A percentile compares a stretch with the other conserved stretches of the same genome.
phyloP scores from a whole-genome alignment of 2,797 vertebrate species.

The Graptemys geographica region DNA sequence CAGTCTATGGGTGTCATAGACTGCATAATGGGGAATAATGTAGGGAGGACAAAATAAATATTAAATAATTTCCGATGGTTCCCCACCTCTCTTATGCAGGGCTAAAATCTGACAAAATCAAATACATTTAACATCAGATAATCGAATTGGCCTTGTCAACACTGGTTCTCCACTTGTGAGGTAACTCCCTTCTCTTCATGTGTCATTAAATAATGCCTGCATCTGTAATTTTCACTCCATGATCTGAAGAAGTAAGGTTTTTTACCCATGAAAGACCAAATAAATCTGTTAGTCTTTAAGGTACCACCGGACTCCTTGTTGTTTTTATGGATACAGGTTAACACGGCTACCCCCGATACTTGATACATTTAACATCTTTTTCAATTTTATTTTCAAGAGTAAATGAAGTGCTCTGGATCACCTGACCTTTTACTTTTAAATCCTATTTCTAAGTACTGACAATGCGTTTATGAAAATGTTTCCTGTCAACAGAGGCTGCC shows the following conservation, averaged over 20 bases:
- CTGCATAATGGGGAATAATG: not conserved
- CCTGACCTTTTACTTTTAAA: slow-evolving; percentile 28
- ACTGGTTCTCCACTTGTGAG: too few relatives aligned
- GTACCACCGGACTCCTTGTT: too few relatives aligned
- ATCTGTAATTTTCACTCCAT: too few relatives aligned
- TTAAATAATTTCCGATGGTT: not conserved
- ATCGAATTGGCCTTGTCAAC: too few relatives aligned
- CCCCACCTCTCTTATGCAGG: not conserved
- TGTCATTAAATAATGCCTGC: too few relatives aligned
- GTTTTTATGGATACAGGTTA: too few relatives aligned
- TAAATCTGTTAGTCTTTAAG: too few relatives aligned
- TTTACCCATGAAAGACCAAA: too few relatives aligned
- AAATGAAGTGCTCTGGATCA: not conserved
- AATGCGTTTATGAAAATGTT: slow-evolving; percentile 51
- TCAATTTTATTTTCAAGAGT: slow-evolving; percentile 46
- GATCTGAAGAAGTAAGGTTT: too few relatives aligned
- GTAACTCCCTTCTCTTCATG: too few relatives aligned
- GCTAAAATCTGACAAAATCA: slow-evolving; percentile 20
- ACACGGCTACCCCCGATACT: too few relatives aligned
- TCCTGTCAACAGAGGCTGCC: not conserved
- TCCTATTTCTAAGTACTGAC: slow-evolving; percentile 20
- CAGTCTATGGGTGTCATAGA: not conserved
- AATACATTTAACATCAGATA: slow-evolving; percentile 3
- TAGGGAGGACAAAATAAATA: not conserved
- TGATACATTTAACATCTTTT: slow-evolving; percentile 33